A percentile compares a stretch with the other conserved stretches of the same genome.
These are phyloP conservation scores for Ceratoteleas bidentatus DNA, from an alignment of 1,140 invertebrate genomes.

Conservation along the genomic window DNA sequence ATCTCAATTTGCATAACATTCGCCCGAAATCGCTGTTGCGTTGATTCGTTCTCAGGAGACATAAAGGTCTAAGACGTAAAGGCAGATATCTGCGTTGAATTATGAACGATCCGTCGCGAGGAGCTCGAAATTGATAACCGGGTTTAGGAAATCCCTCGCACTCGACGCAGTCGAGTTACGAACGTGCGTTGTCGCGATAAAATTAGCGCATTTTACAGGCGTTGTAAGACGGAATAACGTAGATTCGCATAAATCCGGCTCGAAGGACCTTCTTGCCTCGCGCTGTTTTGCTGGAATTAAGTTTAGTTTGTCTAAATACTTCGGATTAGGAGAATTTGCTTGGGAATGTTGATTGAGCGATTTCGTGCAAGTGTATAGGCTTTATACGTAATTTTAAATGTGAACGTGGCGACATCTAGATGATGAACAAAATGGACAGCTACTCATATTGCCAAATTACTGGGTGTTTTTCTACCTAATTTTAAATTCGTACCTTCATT, in stretches of 20 bases:
- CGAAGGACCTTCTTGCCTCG: not conserved
- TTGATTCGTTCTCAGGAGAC: too few relatives aligned
- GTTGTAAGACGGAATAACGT: not conserved
- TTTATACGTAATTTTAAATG: too few relatives aligned
- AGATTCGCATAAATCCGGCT: not conserved
- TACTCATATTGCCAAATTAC: too few relatives aligned
- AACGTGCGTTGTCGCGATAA: not conserved
- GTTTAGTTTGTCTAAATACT: not conserved
- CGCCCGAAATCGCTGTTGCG: too few relatives aligned
- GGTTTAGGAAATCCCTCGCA: not conserved
- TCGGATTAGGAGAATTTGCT: not conserved
- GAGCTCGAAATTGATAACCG: not conserved
- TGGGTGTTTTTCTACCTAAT: too few relatives aligned
- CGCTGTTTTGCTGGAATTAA: not conserved
- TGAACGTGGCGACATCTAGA: too few relatives aligned
- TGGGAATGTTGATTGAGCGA: not conserved
- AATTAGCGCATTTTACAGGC: not conserved
- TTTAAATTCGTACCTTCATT: too few relatives aligned
- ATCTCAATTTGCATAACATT: too few relatives aligned
- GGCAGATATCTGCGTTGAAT: too few relatives aligned
- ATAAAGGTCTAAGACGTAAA: too few relatives aligned
- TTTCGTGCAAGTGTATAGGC: not conserved
- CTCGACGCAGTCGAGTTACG: not conserved
- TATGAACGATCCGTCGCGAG: not conserved
- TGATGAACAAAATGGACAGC: too few relatives aligned